Conservation (phyloP, 2,113 vertebrate genomes). For the Pongo abelii region DNA sequence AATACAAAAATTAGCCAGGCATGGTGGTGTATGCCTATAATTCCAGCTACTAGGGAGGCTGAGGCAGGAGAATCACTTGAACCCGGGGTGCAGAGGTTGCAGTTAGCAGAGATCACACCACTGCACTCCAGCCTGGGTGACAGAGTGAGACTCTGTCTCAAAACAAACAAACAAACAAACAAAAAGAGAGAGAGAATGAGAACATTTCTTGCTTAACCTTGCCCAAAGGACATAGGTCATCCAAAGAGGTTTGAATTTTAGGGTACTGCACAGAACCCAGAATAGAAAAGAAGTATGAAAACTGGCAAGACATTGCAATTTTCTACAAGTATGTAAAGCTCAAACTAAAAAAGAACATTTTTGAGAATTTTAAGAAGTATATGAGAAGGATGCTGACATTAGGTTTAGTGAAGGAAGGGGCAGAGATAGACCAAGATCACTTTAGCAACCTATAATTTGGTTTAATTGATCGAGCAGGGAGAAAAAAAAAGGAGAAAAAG, state of each 20-base stretch:
- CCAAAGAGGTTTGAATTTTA: not conserved
- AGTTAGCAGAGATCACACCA: too few species aligned
- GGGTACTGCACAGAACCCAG: not conserved
- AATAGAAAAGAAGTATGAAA: constrained; percentile 5
- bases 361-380: constrained; percentile 41
- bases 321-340: constrained; percentile 26
- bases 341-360: constrained; percentile 29
- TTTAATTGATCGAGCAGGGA: constrained; percentile 47
- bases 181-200: too few species aligned
- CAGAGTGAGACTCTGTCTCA: too few species aligned
- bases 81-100: too few species aligned
- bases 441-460: constrained; percentile 36
- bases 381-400: constrained; percentile 16
- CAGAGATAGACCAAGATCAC: not conserved
- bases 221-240: not conserved
- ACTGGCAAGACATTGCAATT: not conserved
- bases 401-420: not conserved
- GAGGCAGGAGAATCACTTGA: too few species aligned
- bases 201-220: not conserved
- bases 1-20: too few species aligned
- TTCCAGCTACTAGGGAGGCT: too few species aligned
- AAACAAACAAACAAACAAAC: too few species aligned
- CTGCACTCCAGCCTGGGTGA: too few species aligned
- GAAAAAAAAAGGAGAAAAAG: not conserved
- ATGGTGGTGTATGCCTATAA: too few species aligned